A percentile compares a stretch with the other conserved stretches of the same genome.
phyloP scores from a whole-genome alignment of 2,113 vertebrate genomes.

The Pangasianodon gigas region DNA sequence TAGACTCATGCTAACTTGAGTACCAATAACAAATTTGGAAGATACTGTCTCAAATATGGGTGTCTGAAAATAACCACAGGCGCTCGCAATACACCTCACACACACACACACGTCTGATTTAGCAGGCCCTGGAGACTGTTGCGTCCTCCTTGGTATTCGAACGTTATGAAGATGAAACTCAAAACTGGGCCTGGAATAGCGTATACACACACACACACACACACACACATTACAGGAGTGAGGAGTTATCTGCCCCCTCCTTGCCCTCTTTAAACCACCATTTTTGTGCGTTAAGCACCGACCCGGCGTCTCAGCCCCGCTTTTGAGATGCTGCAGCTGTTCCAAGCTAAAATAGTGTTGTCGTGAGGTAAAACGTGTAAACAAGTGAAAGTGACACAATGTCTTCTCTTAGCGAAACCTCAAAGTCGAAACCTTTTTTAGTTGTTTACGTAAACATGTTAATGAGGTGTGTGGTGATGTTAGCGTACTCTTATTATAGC shows the following conservation, averaged over 20 bases:
- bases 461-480: not conserved
- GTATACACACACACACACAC: constrained; percentile 18
- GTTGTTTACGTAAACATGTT: not conserved
- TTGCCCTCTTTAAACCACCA: constrained; percentile 13
- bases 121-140: constrained; percentile 41
- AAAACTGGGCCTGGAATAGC: constrained; percentile 55
- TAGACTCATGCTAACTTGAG: not conserved
- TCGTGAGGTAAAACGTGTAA: constrained; percentile 57
- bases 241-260: constrained; percentile 22
- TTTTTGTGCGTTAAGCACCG: constrained; percentile 69
- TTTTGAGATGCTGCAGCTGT: constrained; percentile 71
- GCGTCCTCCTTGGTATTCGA: constrained; percentile 48
- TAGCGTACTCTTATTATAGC: not conserved
- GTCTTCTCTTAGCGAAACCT: not conserved
- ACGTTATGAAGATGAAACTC: constrained; percentile 54
- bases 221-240: not conserved
- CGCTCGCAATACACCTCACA: constrained; percentile 10
- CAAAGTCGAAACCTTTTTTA: not conserved
- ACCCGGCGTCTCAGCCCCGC: constrained; percentile 59
- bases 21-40: not conserved
- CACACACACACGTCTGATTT: constrained; percentile 39
- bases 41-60: not conserved
- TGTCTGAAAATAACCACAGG: constrained; percentile 14
- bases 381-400: not conserved
- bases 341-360: constrained; percentile 65